Evolutionary conservation across 2,888 invertebrate genomes (phyloP), one percentile per base, ranked within the genome.

Genomic region (Drosophila subquinaria): DNA sequence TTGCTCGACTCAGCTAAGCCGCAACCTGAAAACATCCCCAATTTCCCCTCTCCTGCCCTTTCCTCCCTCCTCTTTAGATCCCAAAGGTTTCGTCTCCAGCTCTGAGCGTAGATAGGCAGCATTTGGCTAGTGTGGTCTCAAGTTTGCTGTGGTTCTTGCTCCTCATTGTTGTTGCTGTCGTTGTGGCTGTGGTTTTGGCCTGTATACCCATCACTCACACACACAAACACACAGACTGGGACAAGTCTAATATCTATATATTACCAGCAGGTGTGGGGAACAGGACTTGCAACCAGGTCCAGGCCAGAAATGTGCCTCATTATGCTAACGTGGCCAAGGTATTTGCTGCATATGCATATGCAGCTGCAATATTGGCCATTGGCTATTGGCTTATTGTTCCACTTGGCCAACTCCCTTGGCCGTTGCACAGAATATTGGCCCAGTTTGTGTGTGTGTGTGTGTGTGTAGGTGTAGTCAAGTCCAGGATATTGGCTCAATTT

Each of bases 351-450:
- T 59, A 27, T 68, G 63, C 56, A 47, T 48, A 10, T 50, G 23
- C 33, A 48, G 38, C 38, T 52, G 69, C 38, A 64, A 65, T 69
- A 77, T 77, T 76, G 76, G 76, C 51, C 68, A 80, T 79, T 77
- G 81, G 76, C 66, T 66, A 50, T 80, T 77, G 81, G 76, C 66
- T 75, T 79, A 75, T 66, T 70, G 76, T 61, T 60, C 65, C 53
- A 47, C 35, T 36, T 52, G 63, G 43, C 27, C 33, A 40, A 64
- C 36, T 48, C 20, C 30, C 33, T 67, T 38, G 11, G 40, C 5
- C 47, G 42, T 51, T 57, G 35, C 55, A 17, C 57, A 23, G 55
- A 17, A 45, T 20, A n/a, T 63, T 40, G 30, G 23, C 45, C 35
- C 20, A 38, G 27, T 6, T 27, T 27, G 27, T 27, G 27, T 17